Base-by-base conservation (phyloP, 2,888 invertebrate genomes). In the Tetheella fluctuosa region DNA sequence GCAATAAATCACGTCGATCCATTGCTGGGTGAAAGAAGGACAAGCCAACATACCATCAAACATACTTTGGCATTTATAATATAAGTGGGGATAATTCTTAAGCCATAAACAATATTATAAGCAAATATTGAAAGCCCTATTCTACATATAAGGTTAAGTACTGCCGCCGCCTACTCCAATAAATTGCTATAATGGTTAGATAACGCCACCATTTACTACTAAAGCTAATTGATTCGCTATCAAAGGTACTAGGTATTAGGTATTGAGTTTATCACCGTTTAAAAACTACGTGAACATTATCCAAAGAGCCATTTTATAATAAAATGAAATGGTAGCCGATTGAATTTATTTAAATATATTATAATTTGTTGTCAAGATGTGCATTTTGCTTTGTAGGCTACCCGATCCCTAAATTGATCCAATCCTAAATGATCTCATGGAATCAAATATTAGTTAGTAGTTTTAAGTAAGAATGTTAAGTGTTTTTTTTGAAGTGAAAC, bases 221-320 rank as follows among this genome's bases (percentile, higher is more conserved):
- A 56, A 25, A 62, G 61, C 60, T 68, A 68, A 72, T 70, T 72
- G 66, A 68, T 65, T 62, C 62, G 64, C 68, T 68, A 52, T 70
- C 65, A 68, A 54, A 54, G n/a, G 6, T 39, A 59, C 48, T 58
- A n/a, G n/a, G n/a, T n/a, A 70, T 65, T 63, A 61, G 57, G 25
- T 65, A 34, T 39, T 20, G 10, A 62, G 53, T 69, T 67, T 69
- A 23, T 58, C 52, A 30, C 58, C 6, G 34, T 25, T 71, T 63
- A 58, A 39, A 54, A 37, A 23, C 23, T 25, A 8, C 20, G 37
- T 37, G 12, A 34, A 34, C 30, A 28, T 23, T 37, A 34, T 23
- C 37, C 23, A 28, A 13, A 55, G 20, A 23, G 20, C n/a, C 17
- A 10, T 20, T 48, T 7, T 5, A 17, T 42, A 8, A 2, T 42